A percentile compares a stretch with the other conserved stretches of the same genome.
These are phyloP conservation scores for Calliopum simillimum DNA, from an alignment of 2,888 invertebrate genomes.

Conservation along the genomic window DNA sequence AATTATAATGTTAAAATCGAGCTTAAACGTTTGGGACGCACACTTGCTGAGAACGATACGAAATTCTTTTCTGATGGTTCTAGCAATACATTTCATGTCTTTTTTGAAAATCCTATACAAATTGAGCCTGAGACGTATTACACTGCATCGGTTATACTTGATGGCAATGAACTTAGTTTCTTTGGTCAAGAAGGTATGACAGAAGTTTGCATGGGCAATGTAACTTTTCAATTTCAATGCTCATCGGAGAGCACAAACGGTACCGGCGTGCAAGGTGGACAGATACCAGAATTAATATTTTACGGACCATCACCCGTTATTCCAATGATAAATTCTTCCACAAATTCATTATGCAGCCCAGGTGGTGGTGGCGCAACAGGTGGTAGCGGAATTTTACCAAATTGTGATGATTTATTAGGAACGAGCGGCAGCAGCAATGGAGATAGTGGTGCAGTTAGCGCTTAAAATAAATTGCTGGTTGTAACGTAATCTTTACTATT, in stretches of 20 bases:
- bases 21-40: slow-evolving; percentile 87
- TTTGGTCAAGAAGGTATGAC: slow-evolving; percentile 98
- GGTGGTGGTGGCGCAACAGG: slow-evolving; percentile 53
- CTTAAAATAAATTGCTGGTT: slow-evolving; percentile 45
- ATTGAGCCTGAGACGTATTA: slow-evolving; percentile 95
- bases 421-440: slow-evolving; percentile 47
- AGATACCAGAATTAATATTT: slow-evolving; percentile 96
- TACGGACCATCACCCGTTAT: slow-evolving; percentile 81
- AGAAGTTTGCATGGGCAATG: slow-evolving; percentile 91
- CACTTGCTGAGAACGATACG: slow-evolving; percentile 90
- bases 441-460: slow-evolving; percentile 48
- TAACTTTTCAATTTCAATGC: slow-evolving; percentile 97
- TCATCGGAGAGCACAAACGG: slow-evolving; percentile 98
- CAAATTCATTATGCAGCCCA: slow-evolving; percentile 63
- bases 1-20: slow-evolving; percentile 96
- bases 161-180: slow-evolving; percentile 94
- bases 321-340: slow-evolving; percentile 65
- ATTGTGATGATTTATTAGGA: slow-evolving; percentile 48
- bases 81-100: slow-evolving; percentile 94
- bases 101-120: slow-evolving; percentile 81
- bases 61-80: slow-evolving; percentile 97
- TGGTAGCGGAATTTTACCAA: slow-evolving; percentile 45
- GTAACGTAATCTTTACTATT: not conserved
- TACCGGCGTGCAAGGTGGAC: slow-evolving; percentile 96
- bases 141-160: slow-evolving; percentile 94